Conservation (phyloP, 30 jellyfish, hydroid and myxozoan genomes). For the Pelagia noctiluca region DNA sequence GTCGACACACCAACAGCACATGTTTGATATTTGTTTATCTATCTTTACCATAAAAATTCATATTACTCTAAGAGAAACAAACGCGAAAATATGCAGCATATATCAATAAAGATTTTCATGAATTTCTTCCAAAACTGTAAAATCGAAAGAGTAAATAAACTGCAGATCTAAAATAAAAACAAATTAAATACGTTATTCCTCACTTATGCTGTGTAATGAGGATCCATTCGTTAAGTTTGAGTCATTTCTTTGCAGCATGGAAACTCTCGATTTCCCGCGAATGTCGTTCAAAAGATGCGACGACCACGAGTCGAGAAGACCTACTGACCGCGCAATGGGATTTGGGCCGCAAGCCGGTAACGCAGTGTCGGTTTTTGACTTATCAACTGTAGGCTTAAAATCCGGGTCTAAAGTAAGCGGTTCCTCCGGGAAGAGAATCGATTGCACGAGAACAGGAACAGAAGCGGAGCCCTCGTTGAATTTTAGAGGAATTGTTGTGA, state of each 20-base stretch:
- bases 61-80: too few relatives aligned
- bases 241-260: conserved; percentile 4
- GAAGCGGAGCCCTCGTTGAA: not conserved
- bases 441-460: not conserved
- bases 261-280: not conserved
- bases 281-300: not conserved
- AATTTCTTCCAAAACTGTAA: too few relatives aligned
- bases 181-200: conserved; percentile 5
- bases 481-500: not conserved
- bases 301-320: conserved; percentile 22
- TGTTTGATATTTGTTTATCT: too few relatives aligned
- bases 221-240: conserved; percentile 28
- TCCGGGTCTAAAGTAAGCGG: not conserved
- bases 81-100: too few relatives aligned
- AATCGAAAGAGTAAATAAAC: too few relatives aligned
- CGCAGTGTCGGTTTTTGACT: not conserved
- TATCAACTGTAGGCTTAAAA: not conserved
- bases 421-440: not conserved
- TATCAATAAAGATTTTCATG: too few relatives aligned
- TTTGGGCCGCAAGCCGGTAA: not conserved
- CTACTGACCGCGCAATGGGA: conserved; percentile 13
- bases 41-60: too few relatives aligned
- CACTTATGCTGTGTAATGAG: conserved; percentile 47
- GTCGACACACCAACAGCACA: too few relatives aligned
- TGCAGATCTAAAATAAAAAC: too few relatives aligned